Percentiles rank a stretch among this genome's conserved stretches.
Evolutionary conservation across 2,888 invertebrate genomes (phyloP).

Genomic region (Pristionchus fissidentatus): DNA sequence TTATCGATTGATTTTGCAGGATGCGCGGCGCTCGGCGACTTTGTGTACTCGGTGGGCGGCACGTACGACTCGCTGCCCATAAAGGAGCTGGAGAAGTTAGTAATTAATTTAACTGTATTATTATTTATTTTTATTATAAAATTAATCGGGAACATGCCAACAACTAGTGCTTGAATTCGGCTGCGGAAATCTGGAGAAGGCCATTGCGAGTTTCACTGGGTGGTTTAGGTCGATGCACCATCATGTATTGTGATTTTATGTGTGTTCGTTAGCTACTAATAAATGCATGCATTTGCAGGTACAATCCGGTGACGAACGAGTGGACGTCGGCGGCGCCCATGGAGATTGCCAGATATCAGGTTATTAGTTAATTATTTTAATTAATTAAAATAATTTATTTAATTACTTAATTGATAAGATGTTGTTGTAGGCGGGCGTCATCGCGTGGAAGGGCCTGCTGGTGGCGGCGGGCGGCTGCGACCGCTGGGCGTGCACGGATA

Average conservation of each 20-base stretch:
- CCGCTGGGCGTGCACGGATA: constrained; percentile 68
- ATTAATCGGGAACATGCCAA: not conserved
- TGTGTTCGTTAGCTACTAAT: not conserved
- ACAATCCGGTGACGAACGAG: constrained; percentile 80
- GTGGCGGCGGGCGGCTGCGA: constrained; percentile 90
- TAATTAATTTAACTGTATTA: not conserved
- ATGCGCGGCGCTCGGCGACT: constrained; percentile 82
- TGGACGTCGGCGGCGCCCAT: constrained; percentile 85
- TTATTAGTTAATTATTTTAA: too few relatives aligned
- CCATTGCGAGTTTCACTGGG: not conserved
- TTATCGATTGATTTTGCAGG: constrained; percentile 76
- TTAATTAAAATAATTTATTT: not conserved
- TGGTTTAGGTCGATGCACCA: too few relatives aligned
- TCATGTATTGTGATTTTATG: too few relatives aligned
- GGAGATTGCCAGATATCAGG: constrained; percentile 79
- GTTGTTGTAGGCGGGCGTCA: constrained; percentile 83
- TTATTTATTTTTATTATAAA: not conserved
- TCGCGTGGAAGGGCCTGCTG: constrained; percentile 82
- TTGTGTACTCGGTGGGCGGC: constrained; percentile 86
- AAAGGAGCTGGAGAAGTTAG: constrained; percentile 47
- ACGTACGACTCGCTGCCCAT: constrained; percentile 82
- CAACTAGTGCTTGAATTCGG: too few relatives aligned
- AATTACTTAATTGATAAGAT: too few relatives aligned
- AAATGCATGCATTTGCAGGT: constrained; percentile 78
- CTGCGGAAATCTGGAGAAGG: not conserved